phyloP scores from a whole-genome alignment of 2,888 invertebrate species.

The Oeneis ivallda region DNA sequence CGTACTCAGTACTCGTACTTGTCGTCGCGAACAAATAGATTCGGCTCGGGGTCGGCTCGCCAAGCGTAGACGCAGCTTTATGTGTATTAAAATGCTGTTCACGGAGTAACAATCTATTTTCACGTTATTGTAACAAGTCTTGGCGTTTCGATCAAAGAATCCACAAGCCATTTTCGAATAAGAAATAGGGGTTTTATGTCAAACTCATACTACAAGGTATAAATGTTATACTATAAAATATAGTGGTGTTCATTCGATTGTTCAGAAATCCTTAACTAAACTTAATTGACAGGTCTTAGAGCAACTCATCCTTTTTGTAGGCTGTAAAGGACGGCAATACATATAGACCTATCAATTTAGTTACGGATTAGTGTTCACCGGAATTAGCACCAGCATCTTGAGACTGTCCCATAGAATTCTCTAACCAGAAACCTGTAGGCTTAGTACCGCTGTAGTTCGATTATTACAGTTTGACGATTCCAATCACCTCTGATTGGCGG shows the following conservation, averaged over 20 bases:
- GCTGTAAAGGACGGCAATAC: neutral
- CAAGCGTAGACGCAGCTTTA: neutral
- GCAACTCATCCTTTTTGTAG: neutral
- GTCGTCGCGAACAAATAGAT: too few relatives aligned
- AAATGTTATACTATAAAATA: neutral
- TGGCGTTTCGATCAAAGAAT: slow-evolving; percentile 27
- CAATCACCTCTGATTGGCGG: too few relatives aligned
- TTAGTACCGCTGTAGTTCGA: too few relatives aligned
- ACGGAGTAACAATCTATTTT: slow-evolving; percentile 19
- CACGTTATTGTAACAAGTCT: slow-evolving; percentile 15
- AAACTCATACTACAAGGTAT: neutral
- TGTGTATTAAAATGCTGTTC: slow-evolving; percentile 22
- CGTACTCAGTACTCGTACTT: too few relatives aligned
- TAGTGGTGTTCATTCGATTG: neutral
- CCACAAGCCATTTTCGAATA: slow-evolving; percentile 18
- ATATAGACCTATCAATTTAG: neutral
- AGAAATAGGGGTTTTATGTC: neutral
- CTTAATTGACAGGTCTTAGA: neutral
- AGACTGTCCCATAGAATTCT: neutral
- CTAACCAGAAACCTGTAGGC: neutral
- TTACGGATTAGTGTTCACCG: neutral
- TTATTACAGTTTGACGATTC: too few relatives aligned
- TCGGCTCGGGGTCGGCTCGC: too few relatives aligned
- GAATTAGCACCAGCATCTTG: neutral
- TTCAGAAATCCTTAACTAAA: neutral